Evolutionary conservation across 1,140 invertebrate genomes (phyloP).

Genomic region (Zaprionus kolodkinae): DNA sequence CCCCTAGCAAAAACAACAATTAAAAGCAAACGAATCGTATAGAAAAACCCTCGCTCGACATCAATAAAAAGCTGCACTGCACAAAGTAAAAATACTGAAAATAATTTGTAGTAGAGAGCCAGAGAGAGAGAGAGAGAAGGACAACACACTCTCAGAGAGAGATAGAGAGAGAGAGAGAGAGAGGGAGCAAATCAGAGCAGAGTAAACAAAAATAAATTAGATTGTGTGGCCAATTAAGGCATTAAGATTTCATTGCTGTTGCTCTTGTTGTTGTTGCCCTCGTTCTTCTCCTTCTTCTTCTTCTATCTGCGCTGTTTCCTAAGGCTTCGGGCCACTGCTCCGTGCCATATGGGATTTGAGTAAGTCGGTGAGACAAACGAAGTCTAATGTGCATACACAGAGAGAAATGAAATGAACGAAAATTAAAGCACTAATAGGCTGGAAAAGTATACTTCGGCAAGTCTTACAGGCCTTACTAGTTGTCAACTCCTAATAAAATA

Average conservation of each 20-base stretch:
- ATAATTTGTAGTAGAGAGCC: conserved; percentile 61
- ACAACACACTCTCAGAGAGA: not conserved
- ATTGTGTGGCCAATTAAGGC: conserved; percentile 82
- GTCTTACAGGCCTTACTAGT: too few relatives aligned
- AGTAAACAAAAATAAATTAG: conserved; percentile 82
- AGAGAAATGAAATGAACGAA: not conserved
- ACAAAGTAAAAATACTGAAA: conserved; percentile 50
- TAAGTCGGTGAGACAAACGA: conserved; percentile 1
- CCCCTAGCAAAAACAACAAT: conserved; percentile 57
- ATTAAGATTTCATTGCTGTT: conserved; percentile 79
- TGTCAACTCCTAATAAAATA: too few relatives aligned
- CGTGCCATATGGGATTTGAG: conserved; percentile 4
- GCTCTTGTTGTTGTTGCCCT: conserved; percentile 9
- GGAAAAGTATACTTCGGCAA: not conserved
- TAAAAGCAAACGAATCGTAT: conserved; percentile 41
- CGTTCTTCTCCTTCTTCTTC: not conserved
- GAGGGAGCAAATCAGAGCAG: conserved; percentile 42
- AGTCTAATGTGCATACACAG: not conserved
- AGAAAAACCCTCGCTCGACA: conserved; percentile 22
- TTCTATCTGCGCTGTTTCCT: not conserved
- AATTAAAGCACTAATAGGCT: not conserved
- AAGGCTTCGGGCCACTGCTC: conserved; percentile 5
- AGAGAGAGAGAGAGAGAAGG: not conserved
- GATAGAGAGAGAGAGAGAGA: conserved; percentile 25
- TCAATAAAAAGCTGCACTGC: conserved; percentile 22